Base-by-base conservation (phyloP, 2,888 invertebrate species). In the Nymphalis urticae region DNA sequence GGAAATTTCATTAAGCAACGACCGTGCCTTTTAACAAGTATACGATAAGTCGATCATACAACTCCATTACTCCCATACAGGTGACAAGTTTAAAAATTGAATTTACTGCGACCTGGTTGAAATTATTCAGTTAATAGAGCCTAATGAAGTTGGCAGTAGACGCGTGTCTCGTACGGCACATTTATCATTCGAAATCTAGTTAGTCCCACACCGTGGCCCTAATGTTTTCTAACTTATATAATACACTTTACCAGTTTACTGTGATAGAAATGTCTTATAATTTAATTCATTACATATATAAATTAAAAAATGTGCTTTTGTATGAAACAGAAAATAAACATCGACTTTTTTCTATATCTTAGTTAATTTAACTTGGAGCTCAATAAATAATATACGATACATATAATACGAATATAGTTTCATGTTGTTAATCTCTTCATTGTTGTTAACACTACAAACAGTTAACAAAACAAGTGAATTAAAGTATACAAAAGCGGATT, bases 61-160 rank as follows among this genome's bases (percentile, higher is more conserved):
- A 62, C 61, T 56, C 48, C n/a, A 63, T 61, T 61, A 67, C 36
- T 17, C 48, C 47, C 7, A 32, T 53, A 66, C 75, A 69, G 71
- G 68, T 73, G 73, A 74, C 76, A 63, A 70, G 66, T 66, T 82
- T 77, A 81, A 84, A 84, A 85, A 85, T 82, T 81, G 76, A 81
- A 82, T 85, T 82, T 78, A 71, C 77, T 68, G 62, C 80, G 81
- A 81, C 84, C 84, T 78, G 85, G 79, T 86, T 87, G 77, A 80
- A 79, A 81, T 81, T 81, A 83, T 84, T 85, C 79, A 77, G 82
- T 82, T 87, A 85, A 85, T 84, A 80, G 82, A 81, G 75, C 75
- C 71, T 83, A 84, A 86, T 83, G 80, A 78, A 77, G 79, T 84
- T 84, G 82, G 74, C 71, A 79, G 76, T 68, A 71, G 67, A 67